phyloP scores from a whole-genome alignment of 2,888 invertebrate species.

The Zaprionus bogoriensis region DNA sequence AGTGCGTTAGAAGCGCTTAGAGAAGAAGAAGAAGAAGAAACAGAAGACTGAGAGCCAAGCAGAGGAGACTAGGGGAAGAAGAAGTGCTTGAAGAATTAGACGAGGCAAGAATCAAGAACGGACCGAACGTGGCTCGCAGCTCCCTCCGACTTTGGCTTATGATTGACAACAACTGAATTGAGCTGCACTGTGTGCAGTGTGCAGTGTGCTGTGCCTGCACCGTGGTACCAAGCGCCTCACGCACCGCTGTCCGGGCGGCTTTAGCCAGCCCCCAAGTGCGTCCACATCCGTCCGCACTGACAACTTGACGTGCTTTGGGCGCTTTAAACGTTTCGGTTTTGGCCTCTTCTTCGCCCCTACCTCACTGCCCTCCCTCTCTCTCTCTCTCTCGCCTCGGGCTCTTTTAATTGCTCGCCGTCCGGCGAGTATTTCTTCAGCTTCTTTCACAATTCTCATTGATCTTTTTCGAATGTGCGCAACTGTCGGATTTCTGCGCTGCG shows the following conservation, averaged over 20 bases:
- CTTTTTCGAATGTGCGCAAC: slow-evolving; percentile 76
- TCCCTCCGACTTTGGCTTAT: slow-evolving; percentile 50
- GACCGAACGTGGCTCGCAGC: neutral
- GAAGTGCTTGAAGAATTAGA: neutral
- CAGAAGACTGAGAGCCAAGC: too few species aligned
- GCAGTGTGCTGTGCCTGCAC: neutral
- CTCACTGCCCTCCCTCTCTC: neutral
- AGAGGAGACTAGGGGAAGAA: too few species aligned
- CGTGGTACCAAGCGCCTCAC: slow-evolving; percentile 12
- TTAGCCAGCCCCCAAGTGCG: slow-evolving; percentile 53
- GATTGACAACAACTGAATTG: slow-evolving; percentile 80
- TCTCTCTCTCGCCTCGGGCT: slow-evolving; percentile 3
- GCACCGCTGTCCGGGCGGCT: slow-evolving; percentile 33
- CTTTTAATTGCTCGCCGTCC: slow-evolving; percentile 73
- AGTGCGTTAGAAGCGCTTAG: slow-evolving; percentile 74
- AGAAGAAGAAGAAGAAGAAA: slow-evolving; percentile 26
- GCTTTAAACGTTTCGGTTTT: slow-evolving; percentile 19
- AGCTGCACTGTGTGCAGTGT: slow-evolving; percentile 39
- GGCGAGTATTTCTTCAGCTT: slow-evolving; percentile 68
- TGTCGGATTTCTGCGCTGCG: slow-evolving; percentile 64
- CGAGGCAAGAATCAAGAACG: too few species aligned
- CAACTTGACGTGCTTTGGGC: slow-evolving; percentile 78
- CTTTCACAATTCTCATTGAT: slow-evolving; percentile 80
- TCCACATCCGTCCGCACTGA: slow-evolving; percentile 60
- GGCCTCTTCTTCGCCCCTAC: neutral